phyloP scores from a whole-genome alignment of 2,113 vertebrate genomes.

The Cisticola juncidis region DNA sequence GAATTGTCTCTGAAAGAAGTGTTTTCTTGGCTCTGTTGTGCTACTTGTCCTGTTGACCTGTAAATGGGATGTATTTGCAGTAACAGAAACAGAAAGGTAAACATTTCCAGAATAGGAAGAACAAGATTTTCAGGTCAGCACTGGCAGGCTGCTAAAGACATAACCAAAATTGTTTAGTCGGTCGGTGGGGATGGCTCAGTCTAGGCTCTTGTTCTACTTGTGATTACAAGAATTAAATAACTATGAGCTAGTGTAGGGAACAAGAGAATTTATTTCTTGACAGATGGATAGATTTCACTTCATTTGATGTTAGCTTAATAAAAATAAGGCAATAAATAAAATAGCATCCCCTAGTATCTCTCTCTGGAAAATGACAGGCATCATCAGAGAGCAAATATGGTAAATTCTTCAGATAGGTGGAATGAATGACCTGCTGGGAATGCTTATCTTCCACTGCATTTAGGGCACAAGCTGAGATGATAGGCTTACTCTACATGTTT shows the following conservation, averaged over 20 bases:
- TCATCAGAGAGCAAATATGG: neutral
- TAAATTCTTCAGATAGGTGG: neutral
- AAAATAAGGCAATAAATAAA: neutral
- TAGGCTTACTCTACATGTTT: neutral
- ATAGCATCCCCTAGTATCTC: rapidly evolving
- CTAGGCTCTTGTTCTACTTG: neutral
- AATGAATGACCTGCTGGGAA: neutral
- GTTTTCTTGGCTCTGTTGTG: neutral
- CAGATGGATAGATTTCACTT: neutral
- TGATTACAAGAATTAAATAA: neutral
- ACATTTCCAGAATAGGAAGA: neutral
- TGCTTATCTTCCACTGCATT: neutral
- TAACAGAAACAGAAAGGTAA: neutral
- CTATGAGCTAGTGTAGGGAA: neutral
- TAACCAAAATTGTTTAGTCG: neutral
- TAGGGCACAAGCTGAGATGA: neutral
- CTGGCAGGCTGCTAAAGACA: neutral
- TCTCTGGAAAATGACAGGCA: neutral
- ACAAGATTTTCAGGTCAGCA: neutral
- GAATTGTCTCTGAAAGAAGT: neutral
- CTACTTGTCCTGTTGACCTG: neutral
- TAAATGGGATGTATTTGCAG: neutral
- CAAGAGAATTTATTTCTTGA: neutral
- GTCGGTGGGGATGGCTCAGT: neutral
- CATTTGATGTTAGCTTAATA: neutral